These are phyloP conservation scores for Apis florea DNA, from an alignment of 1,140 invertebrate species.

Conservation along the genomic window DNA sequence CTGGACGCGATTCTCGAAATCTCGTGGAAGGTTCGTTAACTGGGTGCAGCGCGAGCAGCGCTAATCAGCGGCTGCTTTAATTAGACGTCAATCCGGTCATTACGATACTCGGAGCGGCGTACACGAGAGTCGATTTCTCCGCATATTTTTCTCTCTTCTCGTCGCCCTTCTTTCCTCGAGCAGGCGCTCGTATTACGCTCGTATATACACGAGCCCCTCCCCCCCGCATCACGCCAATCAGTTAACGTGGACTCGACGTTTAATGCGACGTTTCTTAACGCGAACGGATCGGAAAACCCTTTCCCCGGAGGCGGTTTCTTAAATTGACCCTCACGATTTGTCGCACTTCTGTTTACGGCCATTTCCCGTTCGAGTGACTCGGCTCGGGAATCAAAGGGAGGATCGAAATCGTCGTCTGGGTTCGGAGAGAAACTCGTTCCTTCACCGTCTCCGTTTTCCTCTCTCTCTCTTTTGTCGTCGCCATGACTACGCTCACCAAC, in stretches of 20 bases:
- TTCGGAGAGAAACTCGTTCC: not conserved
- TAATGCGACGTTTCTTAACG: slow-evolving; percentile 75
- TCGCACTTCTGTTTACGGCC: not conserved
- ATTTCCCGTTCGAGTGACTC: slow-evolving; percentile 1
- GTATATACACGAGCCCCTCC: slow-evolving; percentile 10
- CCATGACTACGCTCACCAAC: no score
- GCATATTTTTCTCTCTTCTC: not conserved
- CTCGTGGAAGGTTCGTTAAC: not conserved
- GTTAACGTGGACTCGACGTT: slow-evolving; percentile 70
- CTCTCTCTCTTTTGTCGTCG: no score
- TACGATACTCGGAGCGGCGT: slow-evolving; percentile 28
- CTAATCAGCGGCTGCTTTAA: slow-evolving; percentile 50
- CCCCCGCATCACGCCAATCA: slow-evolving; percentile 67
- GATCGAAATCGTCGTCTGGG: not conserved
- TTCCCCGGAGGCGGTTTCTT: not conserved
- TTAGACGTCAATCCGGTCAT: slow-evolving; percentile 59
- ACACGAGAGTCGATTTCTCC: slow-evolving; percentile 18
- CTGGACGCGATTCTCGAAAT: not conserved
- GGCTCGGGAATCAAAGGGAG: not conserved
- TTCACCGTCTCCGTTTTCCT: no score
- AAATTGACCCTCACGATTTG: slow-evolving; percentile 20
- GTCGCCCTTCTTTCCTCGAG: not conserved
- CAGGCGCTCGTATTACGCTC: not conserved
- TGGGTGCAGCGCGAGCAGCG: not conserved
- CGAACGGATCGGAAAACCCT: slow-evolving; percentile 51